Conservation (phyloP, 2,888 invertebrate species). For the Poecilobothrus nobilitatus region DNA sequence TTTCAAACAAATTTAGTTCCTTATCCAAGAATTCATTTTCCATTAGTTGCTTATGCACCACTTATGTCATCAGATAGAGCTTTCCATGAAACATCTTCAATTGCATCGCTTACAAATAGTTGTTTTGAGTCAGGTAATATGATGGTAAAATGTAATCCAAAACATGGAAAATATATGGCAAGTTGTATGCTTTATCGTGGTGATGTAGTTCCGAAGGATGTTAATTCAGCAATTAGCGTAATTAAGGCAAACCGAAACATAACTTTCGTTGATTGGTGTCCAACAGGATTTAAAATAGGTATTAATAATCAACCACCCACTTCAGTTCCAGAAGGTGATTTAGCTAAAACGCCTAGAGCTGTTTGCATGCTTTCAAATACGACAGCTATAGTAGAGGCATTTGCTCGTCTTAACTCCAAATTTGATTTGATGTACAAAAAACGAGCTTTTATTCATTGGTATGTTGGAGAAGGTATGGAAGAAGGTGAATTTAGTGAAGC, state of each 20-base stretch:
- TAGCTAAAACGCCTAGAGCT: conserved; percentile 75
- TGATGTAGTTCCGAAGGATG: conserved; percentile 83
- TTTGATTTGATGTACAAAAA: conserved; percentile 66
- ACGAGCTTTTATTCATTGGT: conserved; percentile 90
- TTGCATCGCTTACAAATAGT: conserved; percentile 71
- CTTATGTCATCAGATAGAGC: conserved; percentile 33
- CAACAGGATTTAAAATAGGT: conserved; percentile 84
- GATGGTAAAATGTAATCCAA: conserved; percentile 57
- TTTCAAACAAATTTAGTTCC: conserved; percentile 89
- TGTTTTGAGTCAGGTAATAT: conserved; percentile 69
- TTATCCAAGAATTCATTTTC: conserved; percentile 76
- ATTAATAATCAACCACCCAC: conserved; percentile 80
- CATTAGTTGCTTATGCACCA: conserved; percentile 39
- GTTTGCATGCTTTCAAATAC: conserved; percentile 88
- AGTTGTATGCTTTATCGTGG: conserved; percentile 80
- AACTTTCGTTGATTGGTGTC: conserved; percentile 92
- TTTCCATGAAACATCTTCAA: conserved; percentile 38
- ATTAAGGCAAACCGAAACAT: conserved; percentile 70
- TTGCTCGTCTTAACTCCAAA: conserved; percentile 84
- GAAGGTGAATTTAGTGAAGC: conserved; percentile 42
- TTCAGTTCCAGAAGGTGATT: conserved; percentile 64
- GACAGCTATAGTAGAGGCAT: conserved; percentile 82
- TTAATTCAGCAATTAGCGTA: conserved; percentile 71
- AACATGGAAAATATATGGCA: conserved; percentile 81
- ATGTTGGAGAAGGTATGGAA: conserved; percentile 46